These are phyloP conservation scores for Hypena proboscidalis DNA, from an alignment of 2,888 invertebrate species.

Conservation along the genomic window DNA sequence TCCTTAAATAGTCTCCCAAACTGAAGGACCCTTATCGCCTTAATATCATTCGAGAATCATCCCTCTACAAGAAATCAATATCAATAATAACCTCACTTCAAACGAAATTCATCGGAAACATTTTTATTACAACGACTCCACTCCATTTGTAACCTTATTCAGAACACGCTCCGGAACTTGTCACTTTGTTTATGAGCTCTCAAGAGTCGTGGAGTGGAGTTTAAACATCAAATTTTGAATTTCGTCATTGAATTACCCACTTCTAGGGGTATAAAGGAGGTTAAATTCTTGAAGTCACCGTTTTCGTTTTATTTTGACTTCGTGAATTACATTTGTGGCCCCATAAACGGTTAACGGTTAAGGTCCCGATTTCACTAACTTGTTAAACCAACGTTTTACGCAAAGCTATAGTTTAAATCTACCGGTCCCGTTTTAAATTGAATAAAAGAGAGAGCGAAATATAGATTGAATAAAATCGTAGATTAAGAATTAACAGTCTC, in stretches of 20 bases:
- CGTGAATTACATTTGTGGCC: conserved; percentile 38
- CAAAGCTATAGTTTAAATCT: not conserved
- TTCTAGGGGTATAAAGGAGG: conserved; percentile 19
- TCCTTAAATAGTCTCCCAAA: too few species aligned
- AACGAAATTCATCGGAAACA: too few species aligned
- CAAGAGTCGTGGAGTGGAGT: conserved; percentile 8
- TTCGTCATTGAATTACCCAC: conserved; percentile 33
- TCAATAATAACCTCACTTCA: too few species aligned
- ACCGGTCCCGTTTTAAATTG: too few species aligned
- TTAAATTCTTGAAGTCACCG: conserved; percentile 40
- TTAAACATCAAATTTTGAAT: conserved; percentile 20
- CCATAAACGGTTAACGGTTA: conserved; percentile 36
- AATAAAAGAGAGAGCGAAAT: too few species aligned
- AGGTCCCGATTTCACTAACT: conserved; percentile 11
- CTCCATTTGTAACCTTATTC: conserved; percentile 1
- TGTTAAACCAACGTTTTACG: not conserved
- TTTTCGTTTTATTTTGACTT: conserved; percentile 36
- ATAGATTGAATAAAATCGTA: too few species aligned
- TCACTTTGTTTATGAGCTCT: conserved; percentile 23
- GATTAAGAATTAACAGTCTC: too few species aligned
- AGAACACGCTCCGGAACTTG: conserved; percentile 17
- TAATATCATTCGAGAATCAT: not conserved
- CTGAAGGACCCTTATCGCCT: too few species aligned
- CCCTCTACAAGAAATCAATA: too few species aligned
- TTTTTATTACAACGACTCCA: not conserved